A percentile compares a stretch with the other conserved stretches of the same genome.
Evolutionary conservation across 2,113 vertebrate genomes (phyloP).

Genomic region (Myiagra hebetior): DNA sequence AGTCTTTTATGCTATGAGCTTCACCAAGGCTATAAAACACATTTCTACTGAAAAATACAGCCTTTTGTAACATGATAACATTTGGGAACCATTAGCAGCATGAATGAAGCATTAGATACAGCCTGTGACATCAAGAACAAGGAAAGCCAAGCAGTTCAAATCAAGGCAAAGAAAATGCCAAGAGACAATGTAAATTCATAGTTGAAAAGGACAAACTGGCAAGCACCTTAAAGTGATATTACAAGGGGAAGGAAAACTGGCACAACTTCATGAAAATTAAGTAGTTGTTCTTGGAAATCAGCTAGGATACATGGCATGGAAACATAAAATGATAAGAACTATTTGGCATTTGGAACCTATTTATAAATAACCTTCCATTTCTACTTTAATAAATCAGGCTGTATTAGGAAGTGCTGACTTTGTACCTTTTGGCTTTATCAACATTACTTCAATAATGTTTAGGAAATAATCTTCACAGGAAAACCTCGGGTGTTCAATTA

Average conservation of each 20-base stretch:
- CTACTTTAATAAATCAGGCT: slow-evolving; percentile 68
- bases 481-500: slow-evolving; percentile 78
- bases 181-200: slow-evolving; percentile 35
- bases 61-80: background rate
- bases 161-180: slow-evolving; percentile 57
- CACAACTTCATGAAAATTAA: slow-evolving; percentile 35
- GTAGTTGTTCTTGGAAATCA: slow-evolving; percentile 56
- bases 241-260: slow-evolving; percentile 19
- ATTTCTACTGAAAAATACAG: background rate
- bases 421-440: slow-evolving; percentile 74
- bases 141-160: slow-evolving; percentile 38
- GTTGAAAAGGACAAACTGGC: slow-evolving; percentile 31
- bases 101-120: slow-evolving; percentile 36
- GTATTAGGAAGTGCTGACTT: slow-evolving; percentile 74
- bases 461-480: slow-evolving; percentile 77
- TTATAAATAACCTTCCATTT: slow-evolving; percentile 36
- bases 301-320: slow-evolving; percentile 47
- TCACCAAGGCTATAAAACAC: background rate
- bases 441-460: slow-evolving; percentile 74
- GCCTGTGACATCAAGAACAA: background rate
- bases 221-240: slow-evolving; percentile 8
- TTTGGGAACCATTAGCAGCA: slow-evolving; percentile 41
- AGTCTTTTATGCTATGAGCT: background rate
- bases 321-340: slow-evolving; percentile 63
- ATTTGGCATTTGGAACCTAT: slow-evolving; percentile 52